These are phyloP conservation scores for Erebia aethiops DNA, from an alignment of 2,888 invertebrate species.

Conservation along the genomic window DNA sequence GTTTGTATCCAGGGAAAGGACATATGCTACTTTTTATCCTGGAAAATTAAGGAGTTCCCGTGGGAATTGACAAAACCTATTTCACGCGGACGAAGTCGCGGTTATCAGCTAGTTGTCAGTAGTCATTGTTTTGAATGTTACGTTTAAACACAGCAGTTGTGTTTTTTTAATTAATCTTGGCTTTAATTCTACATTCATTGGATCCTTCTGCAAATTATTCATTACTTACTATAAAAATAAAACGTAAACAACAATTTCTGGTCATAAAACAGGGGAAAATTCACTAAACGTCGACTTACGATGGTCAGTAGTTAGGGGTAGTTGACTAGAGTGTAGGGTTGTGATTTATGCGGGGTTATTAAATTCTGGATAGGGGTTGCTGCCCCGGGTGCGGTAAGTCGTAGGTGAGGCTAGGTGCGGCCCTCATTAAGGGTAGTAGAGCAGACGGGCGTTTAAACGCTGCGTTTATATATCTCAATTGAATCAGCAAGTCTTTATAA, in stretches of 20 bases:
- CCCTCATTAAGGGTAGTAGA: constrained; percentile 47
- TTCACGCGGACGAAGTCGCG: too few species aligned
- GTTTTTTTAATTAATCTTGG: too few species aligned
- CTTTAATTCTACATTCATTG: too few species aligned
- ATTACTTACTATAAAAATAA: neutral
- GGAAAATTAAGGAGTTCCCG: too few species aligned
- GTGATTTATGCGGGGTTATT: constrained; percentile 69
- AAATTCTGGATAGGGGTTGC: constrained; percentile 65
- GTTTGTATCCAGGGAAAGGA: too few species aligned
- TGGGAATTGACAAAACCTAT: too few species aligned
- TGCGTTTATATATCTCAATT: neutral
- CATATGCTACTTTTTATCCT: too few species aligned
- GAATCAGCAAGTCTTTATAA: too few species aligned
- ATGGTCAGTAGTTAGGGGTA: constrained; percentile 44
- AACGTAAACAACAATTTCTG: constrained; percentile 42
- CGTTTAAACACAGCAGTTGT: too few species aligned
- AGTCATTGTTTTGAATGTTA: too few species aligned
- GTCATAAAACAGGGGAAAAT: constrained; percentile 47
- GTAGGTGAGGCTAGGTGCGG: constrained; percentile 51
- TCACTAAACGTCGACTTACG: constrained; percentile 47
- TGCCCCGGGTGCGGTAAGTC: constrained; percentile 52
- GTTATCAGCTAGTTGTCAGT: too few species aligned
- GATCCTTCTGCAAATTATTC: neutral
- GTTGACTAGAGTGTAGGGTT: constrained; percentile 51
- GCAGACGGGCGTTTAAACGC: constrained; percentile 42